phyloP scores from a whole-genome alignment of 2,113 vertebrate species.

The Cavia aperea region DNA sequence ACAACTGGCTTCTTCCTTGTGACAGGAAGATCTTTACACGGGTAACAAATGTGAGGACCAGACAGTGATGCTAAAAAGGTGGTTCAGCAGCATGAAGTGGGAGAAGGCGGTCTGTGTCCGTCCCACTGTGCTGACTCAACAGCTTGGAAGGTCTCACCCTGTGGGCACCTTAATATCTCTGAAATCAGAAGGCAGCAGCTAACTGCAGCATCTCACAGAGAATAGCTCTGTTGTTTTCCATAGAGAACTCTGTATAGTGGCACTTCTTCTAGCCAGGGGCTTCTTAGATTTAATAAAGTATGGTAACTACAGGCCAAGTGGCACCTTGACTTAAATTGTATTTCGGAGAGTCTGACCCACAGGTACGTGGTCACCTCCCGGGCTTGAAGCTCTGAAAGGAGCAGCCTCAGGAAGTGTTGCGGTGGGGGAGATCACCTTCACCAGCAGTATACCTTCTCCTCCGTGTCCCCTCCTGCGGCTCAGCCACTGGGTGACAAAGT shows the following conservation, averaged over 20 bases:
- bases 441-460: accelerated
- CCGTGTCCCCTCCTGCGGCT: accelerated
- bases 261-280: background rate
- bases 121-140: background rate
- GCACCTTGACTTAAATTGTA: background rate
- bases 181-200: background rate
- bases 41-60: accelerated
- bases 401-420: background rate
- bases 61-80: accelerated
- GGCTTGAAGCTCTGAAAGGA: background rate
- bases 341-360: background rate
- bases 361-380: accelerated
- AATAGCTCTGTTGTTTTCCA: background rate
- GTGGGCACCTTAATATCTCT: background rate
- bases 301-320: background rate
- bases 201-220: too few relatives aligned
- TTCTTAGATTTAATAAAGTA: background rate
- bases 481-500: background rate
- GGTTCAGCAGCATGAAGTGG: background rate
- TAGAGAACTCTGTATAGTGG: background rate
- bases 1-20: background rate
- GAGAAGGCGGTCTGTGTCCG: too few relatives aligned
- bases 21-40: background rate
- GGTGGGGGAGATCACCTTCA: accelerated
- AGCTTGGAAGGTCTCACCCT: background rate